Conservation (phyloP, 2,797 vertebrate species). For the Helicolenus hilgendorfi region DNA sequence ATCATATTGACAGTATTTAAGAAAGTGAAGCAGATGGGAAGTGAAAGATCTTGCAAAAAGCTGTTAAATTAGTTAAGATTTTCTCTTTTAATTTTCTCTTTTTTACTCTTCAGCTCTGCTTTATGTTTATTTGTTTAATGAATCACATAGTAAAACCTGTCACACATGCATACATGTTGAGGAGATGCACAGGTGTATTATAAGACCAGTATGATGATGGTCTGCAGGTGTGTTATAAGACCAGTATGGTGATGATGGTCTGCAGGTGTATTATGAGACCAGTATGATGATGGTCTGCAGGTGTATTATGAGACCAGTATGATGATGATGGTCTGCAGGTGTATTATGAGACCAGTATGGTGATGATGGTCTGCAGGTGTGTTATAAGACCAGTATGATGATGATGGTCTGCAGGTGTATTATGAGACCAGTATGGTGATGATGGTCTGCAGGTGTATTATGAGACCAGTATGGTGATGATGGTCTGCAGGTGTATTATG, state of each 20-base stretch:
- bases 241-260: background rate
- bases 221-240: conserved; percentile 53
- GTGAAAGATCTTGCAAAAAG: background rate
- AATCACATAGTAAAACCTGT: background rate
- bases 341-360: background rate
- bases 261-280: background rate
- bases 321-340: background rate
- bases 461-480: conserved; percentile 16
- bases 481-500: background rate
- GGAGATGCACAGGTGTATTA: background rate
- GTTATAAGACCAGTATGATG: conserved; percentile 38
- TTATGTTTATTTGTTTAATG: background rate
- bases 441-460: conserved; percentile 41
- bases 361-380: conserved; percentile 24
- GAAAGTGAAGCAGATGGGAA: background rate
- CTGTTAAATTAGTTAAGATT: background rate
- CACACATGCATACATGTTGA: background rate
- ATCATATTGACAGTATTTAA: no score
- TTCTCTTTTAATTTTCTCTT: background rate
- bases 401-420: background rate
- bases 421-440: background rate
- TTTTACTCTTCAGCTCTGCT: background rate
- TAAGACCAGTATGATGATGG: background rate
- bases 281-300: conserved; percentile 19
- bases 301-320: conserved; percentile 40